These are phyloP conservation scores for Myodes glareolus DNA, from an alignment of 2,113 vertebrate genomes.

Conservation along the genomic window DNA sequence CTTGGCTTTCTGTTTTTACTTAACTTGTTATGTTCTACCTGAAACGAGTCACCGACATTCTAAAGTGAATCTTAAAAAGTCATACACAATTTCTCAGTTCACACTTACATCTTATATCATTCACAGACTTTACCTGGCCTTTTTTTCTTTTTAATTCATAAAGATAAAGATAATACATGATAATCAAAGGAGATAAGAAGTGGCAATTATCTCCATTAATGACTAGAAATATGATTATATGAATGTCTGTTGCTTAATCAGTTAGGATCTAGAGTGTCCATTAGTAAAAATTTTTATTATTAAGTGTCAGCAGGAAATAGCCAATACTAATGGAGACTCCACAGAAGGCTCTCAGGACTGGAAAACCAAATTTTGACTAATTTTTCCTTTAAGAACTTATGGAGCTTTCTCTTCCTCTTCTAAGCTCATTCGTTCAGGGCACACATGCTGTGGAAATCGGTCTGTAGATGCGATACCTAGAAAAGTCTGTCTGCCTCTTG, in stretches of 20 bases:
- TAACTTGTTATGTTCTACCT: background rate
- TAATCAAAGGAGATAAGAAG: constrained; percentile 54
- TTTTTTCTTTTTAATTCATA: constrained; percentile 21
- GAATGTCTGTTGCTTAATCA: constrained; percentile 70
- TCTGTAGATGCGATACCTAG: background rate
- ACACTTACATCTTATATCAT: background rate
- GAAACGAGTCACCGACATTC: constrained; percentile 36
- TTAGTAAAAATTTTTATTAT: constrained; percentile 81
- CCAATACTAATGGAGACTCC: constrained; percentile 56
- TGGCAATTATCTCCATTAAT: constrained; percentile 74
- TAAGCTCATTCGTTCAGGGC: background rate
- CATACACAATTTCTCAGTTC: background rate
- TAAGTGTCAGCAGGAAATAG: constrained; percentile 70
- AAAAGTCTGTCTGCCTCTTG: background rate
- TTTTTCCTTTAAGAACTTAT: constrained; percentile 51
- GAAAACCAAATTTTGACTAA: constrained; percentile 63
- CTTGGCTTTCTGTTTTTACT: background rate
- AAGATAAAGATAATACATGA: constrained; percentile 55
- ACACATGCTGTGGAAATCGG: background rate
- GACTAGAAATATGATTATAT: constrained; percentile 74
- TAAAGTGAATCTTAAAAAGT: background rate
- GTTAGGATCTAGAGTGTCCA: constrained; percentile 74
- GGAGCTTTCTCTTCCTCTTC: constrained; percentile 28
- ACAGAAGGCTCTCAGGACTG: constrained; percentile 33
- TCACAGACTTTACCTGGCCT: constrained; percentile 43